phyloP scores from a whole-genome alignment of 2,113 vertebrate species.

The Parus major region DNA sequence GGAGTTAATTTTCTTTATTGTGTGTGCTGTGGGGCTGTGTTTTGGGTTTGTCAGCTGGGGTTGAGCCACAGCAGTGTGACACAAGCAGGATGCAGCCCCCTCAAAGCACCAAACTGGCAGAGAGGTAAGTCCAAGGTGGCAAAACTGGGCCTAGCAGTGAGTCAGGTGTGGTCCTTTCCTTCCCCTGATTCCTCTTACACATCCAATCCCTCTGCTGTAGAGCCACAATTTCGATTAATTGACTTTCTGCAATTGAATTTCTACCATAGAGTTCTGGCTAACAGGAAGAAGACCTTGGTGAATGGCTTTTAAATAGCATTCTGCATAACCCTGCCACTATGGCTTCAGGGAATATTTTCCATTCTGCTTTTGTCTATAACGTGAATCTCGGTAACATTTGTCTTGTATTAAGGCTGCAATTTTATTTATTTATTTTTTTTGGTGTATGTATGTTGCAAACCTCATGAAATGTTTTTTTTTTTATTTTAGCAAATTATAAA shows the following conservation, averaged over 20 bases:
- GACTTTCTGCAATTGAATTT: slow-evolving; percentile 13
- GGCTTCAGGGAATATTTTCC: slow-evolving; percentile 59
- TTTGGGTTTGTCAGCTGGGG: background rate
- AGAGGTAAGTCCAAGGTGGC: background rate
- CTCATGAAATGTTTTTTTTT: background rate
- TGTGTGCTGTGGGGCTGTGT: background rate
- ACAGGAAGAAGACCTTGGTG: slow-evolving; percentile 19
- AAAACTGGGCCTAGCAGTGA: background rate
- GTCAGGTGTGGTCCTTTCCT: background rate
- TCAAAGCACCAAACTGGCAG: background rate
- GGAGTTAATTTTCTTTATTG: background rate
- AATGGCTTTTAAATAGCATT: slow-evolving; percentile 49
- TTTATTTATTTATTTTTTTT: background rate
- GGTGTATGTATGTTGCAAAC: slow-evolving; percentile 19
- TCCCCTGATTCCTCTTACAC: background rate
- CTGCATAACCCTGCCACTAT: slow-evolving; percentile 41
- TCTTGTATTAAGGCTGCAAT: slow-evolving; percentile 16
- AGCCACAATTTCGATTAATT: slow-evolving; percentile 17
- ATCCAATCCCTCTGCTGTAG: background rate
- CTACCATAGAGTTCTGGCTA: slow-evolving; percentile 3
- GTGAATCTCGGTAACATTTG: slow-evolving; percentile 24
- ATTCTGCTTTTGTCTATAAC: slow-evolving; percentile 28
- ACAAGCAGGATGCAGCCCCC: background rate
- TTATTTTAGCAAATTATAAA: slow-evolving; percentile 33
- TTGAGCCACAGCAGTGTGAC: background rate